Conservation (phyloP, 2,888 invertebrate genomes). For the Silvanus unidentatus region DNA sequence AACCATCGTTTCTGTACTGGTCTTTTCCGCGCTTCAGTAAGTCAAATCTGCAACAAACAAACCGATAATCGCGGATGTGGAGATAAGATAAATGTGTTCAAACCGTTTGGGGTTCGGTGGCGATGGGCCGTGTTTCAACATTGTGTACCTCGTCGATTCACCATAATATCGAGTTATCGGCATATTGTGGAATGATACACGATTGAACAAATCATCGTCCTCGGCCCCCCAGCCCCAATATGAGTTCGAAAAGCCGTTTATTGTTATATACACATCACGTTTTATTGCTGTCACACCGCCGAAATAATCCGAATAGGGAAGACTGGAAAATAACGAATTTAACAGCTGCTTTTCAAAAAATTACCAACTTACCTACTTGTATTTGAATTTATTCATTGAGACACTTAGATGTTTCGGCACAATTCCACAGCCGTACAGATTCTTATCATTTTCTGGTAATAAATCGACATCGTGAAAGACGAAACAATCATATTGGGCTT, state of each 20-base stretch:
- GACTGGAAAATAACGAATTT: conserved; percentile 55
- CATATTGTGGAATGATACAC: conserved; percentile 65
- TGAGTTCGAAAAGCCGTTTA: conserved; percentile 90
- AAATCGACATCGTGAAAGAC: conserved; percentile 96
- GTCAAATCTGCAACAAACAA: conserved; percentile 77
- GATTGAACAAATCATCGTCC: conserved; percentile 91
- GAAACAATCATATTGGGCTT: conserved; percentile 76
- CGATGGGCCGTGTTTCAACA: conserved; percentile 88
- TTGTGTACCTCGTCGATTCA: conserved; percentile 90
- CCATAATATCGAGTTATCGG: conserved; percentile 90
- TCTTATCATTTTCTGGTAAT: conserved; percentile 85
- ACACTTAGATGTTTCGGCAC: conserved; percentile 93
- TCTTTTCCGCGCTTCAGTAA: conserved; percentile 77
- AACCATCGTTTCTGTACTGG: conserved; percentile 78
- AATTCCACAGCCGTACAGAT: conserved; percentile 78
- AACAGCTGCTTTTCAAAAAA: not conserved
- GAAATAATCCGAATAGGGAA: conserved; percentile 87
- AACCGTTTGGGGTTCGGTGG: conserved; percentile 86
- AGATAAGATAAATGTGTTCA: not conserved
- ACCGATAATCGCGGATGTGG: conserved; percentile 9
- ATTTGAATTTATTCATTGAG: conserved; percentile 77
- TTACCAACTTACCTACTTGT: too few species aligned
- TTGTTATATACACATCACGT: conserved; percentile 72
- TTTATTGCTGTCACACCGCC: conserved; percentile 93
- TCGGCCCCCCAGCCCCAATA: conserved; percentile 99